Conservation (phyloP, 1,140 invertebrate genomes). For the Anastatus disparis region DNA sequence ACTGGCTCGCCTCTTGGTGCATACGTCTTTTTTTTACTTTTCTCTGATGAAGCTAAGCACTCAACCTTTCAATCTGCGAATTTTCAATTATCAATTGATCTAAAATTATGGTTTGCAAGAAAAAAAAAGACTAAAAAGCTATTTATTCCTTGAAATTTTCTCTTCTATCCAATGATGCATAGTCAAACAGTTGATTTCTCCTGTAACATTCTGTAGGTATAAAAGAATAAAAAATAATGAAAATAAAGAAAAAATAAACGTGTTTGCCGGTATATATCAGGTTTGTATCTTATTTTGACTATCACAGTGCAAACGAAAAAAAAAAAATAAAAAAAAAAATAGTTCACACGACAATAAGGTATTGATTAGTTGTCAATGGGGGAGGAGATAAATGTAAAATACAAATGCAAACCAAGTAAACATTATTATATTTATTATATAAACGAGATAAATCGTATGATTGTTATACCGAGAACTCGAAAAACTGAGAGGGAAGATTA, state of each 20-base stretch:
- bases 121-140: too few species aligned
- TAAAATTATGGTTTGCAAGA: too few species aligned
- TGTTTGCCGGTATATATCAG: conserved; percentile 31
- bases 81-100: too few species aligned
- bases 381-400: conserved; percentile 64
- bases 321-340: conserved; percentile 52
- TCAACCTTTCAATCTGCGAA: too few species aligned
- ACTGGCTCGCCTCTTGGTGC: too few species aligned
- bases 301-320: conserved; percentile 39
- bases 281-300: conserved; percentile 35
- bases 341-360: conserved; percentile 68
- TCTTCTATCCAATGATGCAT: too few species aligned
- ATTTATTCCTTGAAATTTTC: too few species aligned
- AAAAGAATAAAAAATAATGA: background rate
- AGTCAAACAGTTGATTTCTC: too few species aligned
- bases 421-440: conserved; percentile 67
- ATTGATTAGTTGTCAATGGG: conserved; percentile 63
- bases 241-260: conserved; percentile 17
- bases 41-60: too few species aligned
- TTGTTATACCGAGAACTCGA: too few species aligned
- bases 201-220: too few species aligned
- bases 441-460: conserved; percentile 49
- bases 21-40: too few species aligned
- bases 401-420: conserved; percentile 64
- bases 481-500: background rate